Percentiles rank a stretch among this genome's conserved stretches.
Conservation (phyloP, 2,888 invertebrate species). For the Agrochola lota region DNA sequence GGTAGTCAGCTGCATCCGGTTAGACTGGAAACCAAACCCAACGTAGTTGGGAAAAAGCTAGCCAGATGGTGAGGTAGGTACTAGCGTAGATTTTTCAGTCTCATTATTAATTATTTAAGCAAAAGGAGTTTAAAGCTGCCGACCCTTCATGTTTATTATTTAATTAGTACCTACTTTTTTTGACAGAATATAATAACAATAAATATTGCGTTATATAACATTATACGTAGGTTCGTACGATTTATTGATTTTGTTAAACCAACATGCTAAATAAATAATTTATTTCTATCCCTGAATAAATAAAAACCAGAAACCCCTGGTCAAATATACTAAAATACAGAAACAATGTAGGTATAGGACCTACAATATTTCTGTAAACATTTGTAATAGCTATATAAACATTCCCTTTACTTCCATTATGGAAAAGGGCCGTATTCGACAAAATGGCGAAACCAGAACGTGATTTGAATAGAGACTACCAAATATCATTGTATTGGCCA, state of each 20-base stretch:
- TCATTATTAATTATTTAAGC: too few relatives aligned
- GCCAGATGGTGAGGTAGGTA: neutral
- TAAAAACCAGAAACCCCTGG: conserved; percentile 2
- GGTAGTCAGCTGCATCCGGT: neutral
- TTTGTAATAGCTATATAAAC: conserved; percentile 39
- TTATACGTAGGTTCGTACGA: neutral
- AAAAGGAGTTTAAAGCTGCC: too few relatives aligned
- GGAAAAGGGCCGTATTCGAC: conserved; percentile 45
- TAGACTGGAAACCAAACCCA: too few relatives aligned
- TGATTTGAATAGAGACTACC: conserved; percentile 66
- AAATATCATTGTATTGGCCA: conserved; percentile 54
- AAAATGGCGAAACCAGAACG: conserved; percentile 57
- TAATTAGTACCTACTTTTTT: neutral
- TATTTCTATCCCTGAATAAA: conserved; percentile 32
- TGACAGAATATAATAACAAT: neutral
- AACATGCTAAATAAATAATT: neutral
- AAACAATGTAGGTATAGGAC: conserved; percentile 21
- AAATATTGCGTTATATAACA: neutral
- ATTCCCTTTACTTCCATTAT: conserved; percentile 49
- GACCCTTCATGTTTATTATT: too few relatives aligned
- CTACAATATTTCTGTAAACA: conserved; percentile 45
- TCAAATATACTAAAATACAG: conserved; percentile 13
- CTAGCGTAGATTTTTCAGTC: neutral
- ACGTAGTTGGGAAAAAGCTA: neutral
- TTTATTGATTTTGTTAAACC: neutral